Percentiles rank a stretch among this genome's conserved stretches.
Conservation (phyloP, 2,797 vertebrate species). For the Chrosomus eos region DNA sequence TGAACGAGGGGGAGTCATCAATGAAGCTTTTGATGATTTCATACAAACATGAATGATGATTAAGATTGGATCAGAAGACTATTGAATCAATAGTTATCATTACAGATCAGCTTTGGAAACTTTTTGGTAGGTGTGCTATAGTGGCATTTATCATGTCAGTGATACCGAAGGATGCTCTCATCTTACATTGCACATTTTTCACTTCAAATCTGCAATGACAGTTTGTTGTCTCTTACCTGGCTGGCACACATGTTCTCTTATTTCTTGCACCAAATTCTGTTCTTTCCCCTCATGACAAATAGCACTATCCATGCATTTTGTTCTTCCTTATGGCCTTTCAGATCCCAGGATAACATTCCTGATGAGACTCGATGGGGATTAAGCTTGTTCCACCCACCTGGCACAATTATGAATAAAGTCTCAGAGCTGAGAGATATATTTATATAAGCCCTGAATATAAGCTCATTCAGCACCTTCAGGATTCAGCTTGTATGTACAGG, state of each 20-base stretch:
- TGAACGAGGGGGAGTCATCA: conserved; percentile 38
- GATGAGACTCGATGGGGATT: conserved; percentile 18
- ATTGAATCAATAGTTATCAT: background rate
- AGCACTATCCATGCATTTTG: background rate
- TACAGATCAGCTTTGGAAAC: conserved; percentile 3
- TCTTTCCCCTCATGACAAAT: background rate
- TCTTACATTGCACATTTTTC: background rate
- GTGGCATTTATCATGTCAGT: background rate
- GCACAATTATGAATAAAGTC: conserved; percentile 38
- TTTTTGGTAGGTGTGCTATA: background rate
- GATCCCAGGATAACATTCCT: background rate
- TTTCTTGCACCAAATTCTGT: background rate
- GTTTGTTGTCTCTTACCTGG: background rate
- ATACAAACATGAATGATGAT: background rate
- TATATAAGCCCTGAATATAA: conserved; percentile 37
- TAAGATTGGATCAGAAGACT: conserved; percentile 2
- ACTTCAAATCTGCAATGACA: background rate
- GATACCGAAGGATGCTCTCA: background rate
- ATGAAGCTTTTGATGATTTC: conserved; percentile 34
- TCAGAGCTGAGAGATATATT: conserved; percentile 48
- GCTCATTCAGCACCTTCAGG: conserved; percentile 43
- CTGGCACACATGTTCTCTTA: background rate
- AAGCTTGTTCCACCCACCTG: conserved; percentile 25
- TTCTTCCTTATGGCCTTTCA: background rate
- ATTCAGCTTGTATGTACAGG: conserved; percentile 21